Evolutionary conservation across 2,797 vertebrate genomes (phyloP), one percentile per base, ranked within the genome.

Genomic region (Falco berigora): DNA sequence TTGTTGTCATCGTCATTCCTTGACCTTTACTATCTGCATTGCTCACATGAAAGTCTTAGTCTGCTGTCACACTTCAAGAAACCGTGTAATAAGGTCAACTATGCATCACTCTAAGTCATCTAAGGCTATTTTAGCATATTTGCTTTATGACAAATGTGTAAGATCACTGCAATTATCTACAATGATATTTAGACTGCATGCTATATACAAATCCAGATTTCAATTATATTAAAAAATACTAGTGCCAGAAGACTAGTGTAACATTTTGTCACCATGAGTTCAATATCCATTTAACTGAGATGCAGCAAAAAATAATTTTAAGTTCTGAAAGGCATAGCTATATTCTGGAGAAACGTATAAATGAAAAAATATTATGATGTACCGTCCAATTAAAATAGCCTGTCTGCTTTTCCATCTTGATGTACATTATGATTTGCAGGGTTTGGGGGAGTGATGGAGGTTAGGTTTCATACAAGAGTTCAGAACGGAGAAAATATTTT

Each of bases 61-160:
- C 59, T 92, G 69, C 59, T 89, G 84, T 94, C 78, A 94, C 78
- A 95, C 90, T 91, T 91, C 77, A 93, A 92, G 90, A 86, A 93
- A 84, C 50, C 9, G 3, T 63, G 20, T 94, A 96, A 94, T 94
- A 96, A 93, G 90, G 88, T 96, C 90, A 96, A 92, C 52, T 92
- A 28, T 74, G 64, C 61, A 91, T 90, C 67, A 74, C 17, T 58
- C 58, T 32, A 88, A 90, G 66, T 34, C 63, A 89, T 85, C 61
- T 44, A 75, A 88, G 73, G 63, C 27, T 85, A 44, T 87, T 93
- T 85, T 74, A 61, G 32, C 50, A 42, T 76, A 88, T 91, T 92
- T 95, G 32, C 46, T 79, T 93, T 86, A 84, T 91, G 82, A 90
- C 5, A 88, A 77, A 93, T 89, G 46, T 78, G 53, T 78, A 95